Evolutionary conservation across 2,797 vertebrate genomes (phyloP).

Genomic region (Darevskia mixta): DNA sequence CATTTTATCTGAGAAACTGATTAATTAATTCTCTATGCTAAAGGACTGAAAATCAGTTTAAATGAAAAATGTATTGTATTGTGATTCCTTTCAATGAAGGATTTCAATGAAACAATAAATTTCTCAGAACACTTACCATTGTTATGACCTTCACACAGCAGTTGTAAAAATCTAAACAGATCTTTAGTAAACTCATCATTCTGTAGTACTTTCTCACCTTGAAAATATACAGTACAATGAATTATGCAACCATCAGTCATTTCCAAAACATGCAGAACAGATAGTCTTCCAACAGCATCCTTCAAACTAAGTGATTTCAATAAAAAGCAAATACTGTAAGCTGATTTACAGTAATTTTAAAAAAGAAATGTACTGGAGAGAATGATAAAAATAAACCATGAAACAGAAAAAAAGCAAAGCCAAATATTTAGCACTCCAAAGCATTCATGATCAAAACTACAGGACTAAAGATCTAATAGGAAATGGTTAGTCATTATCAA

Average conservation of each 20-base stretch:
- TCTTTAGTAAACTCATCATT: conserved; percentile 98
- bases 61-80: not conserved
- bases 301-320: conserved; percentile 60
- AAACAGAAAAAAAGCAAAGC: conserved; percentile 68
- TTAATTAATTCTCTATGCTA: not conserved
- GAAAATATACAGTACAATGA: conserved; percentile 70
- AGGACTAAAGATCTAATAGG: conserved; percentile 64
- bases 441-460: conserved; percentile 67
- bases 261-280: conserved; percentile 59
- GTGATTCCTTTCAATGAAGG: not conserved
- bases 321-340: conserved; percentile 68
- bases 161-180: conserved; percentile 97
- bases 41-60: conserved; percentile 9
- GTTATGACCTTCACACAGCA: conserved; percentile 98
- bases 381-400: conserved; percentile 72
- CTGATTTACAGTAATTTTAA: conserved; percentile 72
- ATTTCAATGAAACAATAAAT: conserved; percentile 21
- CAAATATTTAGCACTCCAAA: conserved; percentile 68
- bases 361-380: conserved; percentile 60
- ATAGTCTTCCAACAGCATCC: conserved; percentile 58
- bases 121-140: conserved; percentile 84
- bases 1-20: conserved; percentile 10
- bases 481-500: conserved; percentile 69
- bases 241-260: conserved; percentile 53
- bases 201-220: conserved; percentile 98